A percentile compares a stretch with the other conserved stretches of the same genome.
phyloP scores from a whole-genome alignment of 92 coral and sea anemone genomes.

The Phenganax stokvisi region DNA sequence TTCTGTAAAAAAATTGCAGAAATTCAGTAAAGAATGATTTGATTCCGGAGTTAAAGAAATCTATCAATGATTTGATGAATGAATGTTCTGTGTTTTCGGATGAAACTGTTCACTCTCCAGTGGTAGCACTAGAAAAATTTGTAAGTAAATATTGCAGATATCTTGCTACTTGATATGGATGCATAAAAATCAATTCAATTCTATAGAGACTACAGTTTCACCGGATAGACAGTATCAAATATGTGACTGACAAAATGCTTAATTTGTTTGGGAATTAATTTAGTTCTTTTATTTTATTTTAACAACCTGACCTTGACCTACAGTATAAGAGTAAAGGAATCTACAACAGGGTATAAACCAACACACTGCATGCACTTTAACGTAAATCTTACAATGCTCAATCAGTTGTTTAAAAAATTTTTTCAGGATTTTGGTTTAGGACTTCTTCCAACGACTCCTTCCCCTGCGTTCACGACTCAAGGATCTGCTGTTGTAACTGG shows the following conservation, averaged over 20 bases:
- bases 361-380: too few relatives aligned
- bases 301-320: too few relatives aligned
- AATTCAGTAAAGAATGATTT: conserved; percentile 54
- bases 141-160: conserved; percentile 27
- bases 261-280: too few relatives aligned
- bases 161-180: too few relatives aligned
- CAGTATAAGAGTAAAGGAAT: too few relatives aligned
- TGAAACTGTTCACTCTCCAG: conserved; percentile 25
- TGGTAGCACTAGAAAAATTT: conserved; percentile 19
- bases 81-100: conserved; percentile 44
- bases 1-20: neutral
- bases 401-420: neutral
- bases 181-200: too few relatives aligned
- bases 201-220: too few relatives aligned
- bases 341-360: too few relatives aligned
- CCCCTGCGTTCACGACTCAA: conserved; percentile 73
- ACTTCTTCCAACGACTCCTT: conserved; percentile 87
- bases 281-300: too few relatives aligned
- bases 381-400: too few relatives aligned
- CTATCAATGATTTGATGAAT: conserved; percentile 60
- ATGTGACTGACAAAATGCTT: too few relatives aligned
- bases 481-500: conserved; percentile 58
- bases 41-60: conserved; percentile 65
- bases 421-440: conserved; percentile 69
- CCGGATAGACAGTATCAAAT: too few relatives aligned